Evolutionary conservation across 2,797 vertebrate species (phyloP), one percentile per base, ranked within the genome.

Genomic region (Microctenopoma steveboyesi): DNA sequence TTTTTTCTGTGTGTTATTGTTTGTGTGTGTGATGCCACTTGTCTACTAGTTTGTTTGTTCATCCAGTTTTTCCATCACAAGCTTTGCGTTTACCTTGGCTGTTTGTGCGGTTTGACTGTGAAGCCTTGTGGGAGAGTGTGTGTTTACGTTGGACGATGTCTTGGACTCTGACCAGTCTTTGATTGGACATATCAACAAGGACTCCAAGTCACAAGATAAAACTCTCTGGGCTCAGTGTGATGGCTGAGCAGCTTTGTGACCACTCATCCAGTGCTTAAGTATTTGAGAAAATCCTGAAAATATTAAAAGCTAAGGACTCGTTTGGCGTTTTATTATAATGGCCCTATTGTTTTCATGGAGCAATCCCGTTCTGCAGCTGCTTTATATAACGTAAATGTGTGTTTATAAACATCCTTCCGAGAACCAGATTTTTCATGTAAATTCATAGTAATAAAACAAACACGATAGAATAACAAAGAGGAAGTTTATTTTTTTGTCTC

Each of bases 111-210:
- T 60, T 72, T 51, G 7, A 76, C 81, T 86, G 86, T 76, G 85
- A 83, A 86, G 86, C 76, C 81, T 91, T 90, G 91, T 93, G 92
- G 91, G 91, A 94, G 93, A 86, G 76, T 64, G 77, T 73, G 74
- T 93, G 91, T 94, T 92, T 93, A 84, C 90, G 76, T 93, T 93
- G 90, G 91, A 76, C 65, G 16, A 4, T 28, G 78, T 87, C 77
- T 66, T 70, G 85, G 85, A 86, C 79, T 87, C 76, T 66, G 71
- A 84, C 81, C 83, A 14, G 79, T 82, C 63, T 62, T 57, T 69
- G 78, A 84, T 86, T 87, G 85, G 87, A 66, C 47, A 1, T 16
- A 14, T 74, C 35, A 10, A 66, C 50, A 71, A 70, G 73, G 69
- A 69, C 67, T 61, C n/a, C 0, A 3, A 58, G 74, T 83, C 77